phyloP scores from a whole-genome alignment of 2,113 vertebrate genomes.

The Grallaria varia region DNA sequence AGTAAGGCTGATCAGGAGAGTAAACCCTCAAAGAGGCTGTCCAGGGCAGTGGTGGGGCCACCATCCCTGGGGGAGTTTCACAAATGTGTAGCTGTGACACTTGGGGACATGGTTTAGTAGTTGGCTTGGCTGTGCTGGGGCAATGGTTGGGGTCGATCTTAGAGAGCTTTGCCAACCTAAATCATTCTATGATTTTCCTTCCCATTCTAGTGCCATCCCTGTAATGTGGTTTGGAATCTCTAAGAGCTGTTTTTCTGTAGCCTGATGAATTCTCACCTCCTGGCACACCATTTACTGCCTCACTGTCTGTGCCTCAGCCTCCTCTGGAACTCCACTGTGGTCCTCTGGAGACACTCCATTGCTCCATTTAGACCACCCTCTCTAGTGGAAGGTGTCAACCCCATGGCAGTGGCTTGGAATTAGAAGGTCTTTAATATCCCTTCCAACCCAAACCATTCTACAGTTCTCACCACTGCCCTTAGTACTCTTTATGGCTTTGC shows the following conservation, averaged over 20 bases:
- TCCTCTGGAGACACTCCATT: not conserved
- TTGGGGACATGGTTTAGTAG: not conserved
- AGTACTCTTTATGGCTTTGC: not conserved
- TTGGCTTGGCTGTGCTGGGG: not conserved
- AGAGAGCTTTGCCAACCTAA: not conserved
- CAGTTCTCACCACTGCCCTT: not conserved
- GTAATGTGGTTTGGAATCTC: not conserved
- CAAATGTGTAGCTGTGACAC: not conserved
- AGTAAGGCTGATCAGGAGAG: not conserved
- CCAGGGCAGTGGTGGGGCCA: rapidly evolving
- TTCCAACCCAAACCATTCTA: not conserved
- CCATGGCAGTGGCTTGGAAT: not conserved
- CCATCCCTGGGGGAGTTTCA: not conserved
- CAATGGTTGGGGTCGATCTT: not conserved
- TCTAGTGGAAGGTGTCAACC: not conserved
- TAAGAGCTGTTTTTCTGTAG: not conserved
- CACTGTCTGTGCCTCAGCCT: not conserved
- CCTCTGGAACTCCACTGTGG: not conserved
- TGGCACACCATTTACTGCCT: not conserved
- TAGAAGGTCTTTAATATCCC: not conserved
- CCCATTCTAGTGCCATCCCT: not conserved
- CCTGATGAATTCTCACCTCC: not conserved
- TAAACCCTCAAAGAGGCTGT: not conserved
- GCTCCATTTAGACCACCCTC: too few species aligned
- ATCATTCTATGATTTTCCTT: not conserved